Percentiles rank a stretch among this genome's conserved stretches.
phyloP scores from a whole-genome alignment of 2,113 vertebrate genomes.

The Erinaceus europaeus region DNA sequence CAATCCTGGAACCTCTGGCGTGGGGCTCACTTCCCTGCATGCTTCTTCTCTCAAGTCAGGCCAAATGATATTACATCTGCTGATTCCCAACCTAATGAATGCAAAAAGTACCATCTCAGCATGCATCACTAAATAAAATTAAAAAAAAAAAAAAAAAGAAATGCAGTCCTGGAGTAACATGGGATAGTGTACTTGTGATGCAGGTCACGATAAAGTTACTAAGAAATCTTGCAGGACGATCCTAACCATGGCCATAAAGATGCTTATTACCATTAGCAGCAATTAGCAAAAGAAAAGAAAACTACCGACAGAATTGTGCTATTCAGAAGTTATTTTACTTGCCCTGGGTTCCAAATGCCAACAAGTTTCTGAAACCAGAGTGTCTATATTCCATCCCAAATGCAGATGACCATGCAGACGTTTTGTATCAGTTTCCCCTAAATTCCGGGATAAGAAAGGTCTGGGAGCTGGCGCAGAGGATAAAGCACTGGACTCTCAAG shows the following conservation, averaged over 20 bases:
- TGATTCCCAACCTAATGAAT: no score
- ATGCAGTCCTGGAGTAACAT: not conserved
- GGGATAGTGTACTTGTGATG: not conserved
- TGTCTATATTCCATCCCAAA: not conserved
- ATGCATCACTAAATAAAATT: no score
- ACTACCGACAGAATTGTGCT: not conserved
- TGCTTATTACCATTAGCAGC: conserved; percentile 14
- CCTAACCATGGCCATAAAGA: not conserved
- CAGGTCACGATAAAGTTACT: not conserved
- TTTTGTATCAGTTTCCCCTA: conserved; percentile 3
- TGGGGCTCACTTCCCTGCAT: no score
- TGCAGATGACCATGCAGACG: not conserved
- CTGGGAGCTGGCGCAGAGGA: no score
- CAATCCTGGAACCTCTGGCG: no score
- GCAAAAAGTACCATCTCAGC: no score
- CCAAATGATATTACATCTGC: no score
- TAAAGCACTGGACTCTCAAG: no score
- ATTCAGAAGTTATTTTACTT: not conserved
- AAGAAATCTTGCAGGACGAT: conserved; percentile 14
- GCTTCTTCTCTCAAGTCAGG: no score
- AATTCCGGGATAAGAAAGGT: not conserved
- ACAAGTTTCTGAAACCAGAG: not conserved
- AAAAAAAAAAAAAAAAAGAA: conserved; percentile 26
- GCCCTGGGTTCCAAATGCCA: not conserved
- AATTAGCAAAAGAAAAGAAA: not conserved